Evolutionary conservation across 30 jellyfish, hydroid and myxozoan genomes (phyloP), one percentile per base, ranked within the genome.

Genomic region (Hydra vulgaris): DNA sequence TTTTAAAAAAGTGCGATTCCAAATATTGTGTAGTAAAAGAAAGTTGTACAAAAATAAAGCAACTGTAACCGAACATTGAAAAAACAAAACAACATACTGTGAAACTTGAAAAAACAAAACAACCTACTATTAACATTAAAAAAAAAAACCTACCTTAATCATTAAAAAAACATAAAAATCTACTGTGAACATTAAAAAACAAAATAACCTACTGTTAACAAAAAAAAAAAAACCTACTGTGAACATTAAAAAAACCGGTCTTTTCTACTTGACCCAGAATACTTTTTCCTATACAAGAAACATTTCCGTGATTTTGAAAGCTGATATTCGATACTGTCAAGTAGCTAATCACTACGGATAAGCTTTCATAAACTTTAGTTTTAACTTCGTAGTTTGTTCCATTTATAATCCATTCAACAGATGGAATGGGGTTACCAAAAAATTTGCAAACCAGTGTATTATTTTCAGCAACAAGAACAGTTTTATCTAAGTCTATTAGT

Each of bases 341-440:
- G 67, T 27, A 55, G 3, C 74, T 24, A 1, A 69, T 15, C 16
- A 54, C 68, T 19, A 3, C 67, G 15, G 81, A 26, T 4, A 19
- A 20, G 5, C 17, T 26, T 19, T 73, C 54, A n/a, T 19, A 19
- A 18, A 68, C 8, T n/a, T 18, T 74, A 4, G 67, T 73, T 18
- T 73, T 73, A 5, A 21, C 67, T 5, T 4, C 12, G 17, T 19
- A 19, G 22, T n/a, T 73, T 5, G 3, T 17, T n/a, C 55, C 53
- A 3, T 73, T 78, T n/a, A 53, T 12, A 19, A 23, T 78, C 87
- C 87, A 80, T 22, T 18, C 27, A 7, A 80, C 87, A 4, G 55
- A 74, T 0, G 87, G 87, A 7, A 80, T 80, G 5, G 84, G 87
- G 69, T 25, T 80, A 56, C 87, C 87, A 27, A 80, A 66, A 52